Base-by-base conservation (phyloP, 2,113 vertebrate species). In the Mormyrus lacerda region DNA sequence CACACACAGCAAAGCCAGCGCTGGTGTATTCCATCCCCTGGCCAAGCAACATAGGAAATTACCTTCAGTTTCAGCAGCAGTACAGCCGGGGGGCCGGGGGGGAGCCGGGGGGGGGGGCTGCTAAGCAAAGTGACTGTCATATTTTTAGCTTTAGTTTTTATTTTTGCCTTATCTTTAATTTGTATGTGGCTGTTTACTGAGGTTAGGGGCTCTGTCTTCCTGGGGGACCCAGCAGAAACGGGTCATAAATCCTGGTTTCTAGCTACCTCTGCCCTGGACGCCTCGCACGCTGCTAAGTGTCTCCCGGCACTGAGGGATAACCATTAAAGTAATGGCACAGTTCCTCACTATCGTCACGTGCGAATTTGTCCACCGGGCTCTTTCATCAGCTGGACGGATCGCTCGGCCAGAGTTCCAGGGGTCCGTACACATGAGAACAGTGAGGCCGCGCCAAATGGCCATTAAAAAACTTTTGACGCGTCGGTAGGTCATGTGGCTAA, bases 401-500 rank as follows among this genome's bases (percentile, higher is more conserved):
- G n/a, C 50, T 55, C 4, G 48, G 85, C n/a, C n/a, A 0, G 3
- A 17, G n/a, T 53, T 39, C 44, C 82, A 84, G 82, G 42, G 21
- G 44, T 79, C 44, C 8, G 19, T n/a, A 44, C 47, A 47, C 48
- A 35, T 19, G 27, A 11, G 85, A 50, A 31, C 10, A 13, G 19
- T 1, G 50, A 48, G 7, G 3, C 47, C 17, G 50, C 6, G 9
- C 31, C 85, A 55, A 87, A 87, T 47, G 47, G 50, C 24, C 27
- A 53, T 53, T 87, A 31, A 55, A 31, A 24, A 51, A 15, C 47
- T 27, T 53, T 87, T 11, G 7, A 21, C 42, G 83, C 89, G 91
- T 89, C 90, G 91, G 92, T 92, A 91, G 89, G 94, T 92, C 91
- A 3, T 88, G 90, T 88, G 11, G 51, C 83, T 1, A 65, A 65